A percentile compares a stretch with the other conserved stretches of the same genome.
These are phyloP conservation scores for Neomicropteryx cornuta DNA, from an alignment of 1,140 invertebrate species.

Conservation along the genomic window DNA sequence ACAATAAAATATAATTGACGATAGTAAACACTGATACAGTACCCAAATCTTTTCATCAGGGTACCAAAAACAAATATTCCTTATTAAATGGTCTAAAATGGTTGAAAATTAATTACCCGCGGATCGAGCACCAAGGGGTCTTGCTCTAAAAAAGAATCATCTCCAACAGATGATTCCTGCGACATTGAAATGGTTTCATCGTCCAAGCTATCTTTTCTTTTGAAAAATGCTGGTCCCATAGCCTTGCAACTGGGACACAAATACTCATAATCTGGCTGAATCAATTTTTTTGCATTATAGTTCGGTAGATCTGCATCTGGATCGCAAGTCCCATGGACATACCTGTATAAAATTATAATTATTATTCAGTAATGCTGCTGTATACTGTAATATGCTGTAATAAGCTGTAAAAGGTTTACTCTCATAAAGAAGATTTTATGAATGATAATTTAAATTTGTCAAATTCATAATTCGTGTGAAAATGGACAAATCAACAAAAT, in stretches of 20 bases:
- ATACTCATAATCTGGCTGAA: slow-evolving; percentile 79
- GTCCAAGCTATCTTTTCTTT: slow-evolving; percentile 53
- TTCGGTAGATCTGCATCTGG: slow-evolving; percentile 69
- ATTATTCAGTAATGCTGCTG: not conserved
- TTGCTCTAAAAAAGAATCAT: slow-evolving; percentile 40
- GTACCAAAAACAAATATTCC: too few species aligned
- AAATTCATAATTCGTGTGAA: too few species aligned
- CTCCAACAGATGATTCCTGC: slow-evolving; percentile 56
- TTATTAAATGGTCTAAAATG: too few species aligned
- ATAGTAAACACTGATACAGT: too few species aligned
- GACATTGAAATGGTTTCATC: slow-evolving; percentile 54
- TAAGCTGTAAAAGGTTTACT: too few species aligned
- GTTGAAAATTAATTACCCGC: slow-evolving; percentile 27
- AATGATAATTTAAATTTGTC: too few species aligned
- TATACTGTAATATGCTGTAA: too few species aligned
- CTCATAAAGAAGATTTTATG: too few species aligned
- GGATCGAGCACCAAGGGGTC: slow-evolving; percentile 54
- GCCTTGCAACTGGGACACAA: slow-evolving; percentile 76
- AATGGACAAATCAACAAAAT: too few species aligned
- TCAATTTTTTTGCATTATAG: slow-evolving; percentile 69
- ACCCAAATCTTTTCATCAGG: too few species aligned
- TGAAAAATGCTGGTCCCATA: slow-evolving; percentile 39
- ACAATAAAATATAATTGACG: too few species aligned
- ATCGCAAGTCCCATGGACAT: slow-evolving; percentile 90
- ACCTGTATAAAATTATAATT: slow-evolving; percentile 42